These are phyloP conservation scores for Sinotaia quadrata DNA, from an alignment of 2,888 invertebrate species.

Conservation along the genomic window DNA sequence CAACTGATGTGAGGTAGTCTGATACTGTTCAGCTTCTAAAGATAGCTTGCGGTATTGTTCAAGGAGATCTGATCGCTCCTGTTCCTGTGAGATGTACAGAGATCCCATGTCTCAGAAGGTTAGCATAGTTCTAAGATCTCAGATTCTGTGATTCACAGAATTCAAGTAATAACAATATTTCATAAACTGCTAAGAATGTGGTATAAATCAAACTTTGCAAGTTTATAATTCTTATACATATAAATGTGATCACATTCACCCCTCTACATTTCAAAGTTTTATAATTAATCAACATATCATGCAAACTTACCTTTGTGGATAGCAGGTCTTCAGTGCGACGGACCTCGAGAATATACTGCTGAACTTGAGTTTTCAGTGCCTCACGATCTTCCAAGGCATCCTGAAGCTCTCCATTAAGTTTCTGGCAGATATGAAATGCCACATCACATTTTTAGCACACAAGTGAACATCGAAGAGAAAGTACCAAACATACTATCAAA, in stretches of 20 bases:
- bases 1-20: slow-evolving; percentile 69
- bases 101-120: too few species aligned
- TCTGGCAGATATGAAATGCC: slow-evolving; percentile 40
- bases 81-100: too few species aligned
- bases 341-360: slow-evolving; percentile 72
- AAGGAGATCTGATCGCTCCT: slow-evolving; percentile 67
- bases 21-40: slow-evolving; percentile 69
- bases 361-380: slow-evolving; percentile 66
- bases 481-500: too few species aligned
- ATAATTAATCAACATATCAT: background rate
- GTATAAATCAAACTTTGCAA: background rate
- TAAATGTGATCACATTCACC: too few species aligned
- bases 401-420: slow-evolving; percentile 66
- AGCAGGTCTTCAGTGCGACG: slow-evolving; percentile 69
- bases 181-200: too few species aligned
- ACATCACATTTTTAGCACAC: background rate
- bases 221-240: too few species aligned
- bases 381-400: slow-evolving; percentile 69
- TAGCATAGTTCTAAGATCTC: too few species aligned
- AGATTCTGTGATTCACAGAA: too few species aligned
- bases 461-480: too few species aligned
- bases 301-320: slow-evolving; percentile 61
- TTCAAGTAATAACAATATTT: too few species aligned
- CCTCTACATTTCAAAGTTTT: background rate
- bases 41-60: slow-evolving; percentile 71